Percentiles rank a stretch among this genome's conserved stretches.
These are phyloP conservation scores for Choloepus hoffmanni DNA, from an alignment of 2,113 vertebrate genomes.

Conservation along the genomic window DNA sequence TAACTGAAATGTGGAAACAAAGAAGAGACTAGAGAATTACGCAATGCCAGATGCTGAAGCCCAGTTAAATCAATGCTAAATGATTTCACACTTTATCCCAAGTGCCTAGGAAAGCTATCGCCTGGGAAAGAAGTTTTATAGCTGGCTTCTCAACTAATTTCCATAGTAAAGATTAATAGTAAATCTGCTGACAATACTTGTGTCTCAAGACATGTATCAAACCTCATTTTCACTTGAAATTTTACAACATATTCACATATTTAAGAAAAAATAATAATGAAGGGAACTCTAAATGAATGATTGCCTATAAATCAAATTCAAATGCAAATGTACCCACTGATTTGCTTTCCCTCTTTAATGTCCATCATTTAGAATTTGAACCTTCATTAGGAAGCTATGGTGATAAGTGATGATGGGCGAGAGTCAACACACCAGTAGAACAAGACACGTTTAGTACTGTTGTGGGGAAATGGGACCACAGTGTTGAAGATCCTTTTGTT, in stretches of 20 bases:
- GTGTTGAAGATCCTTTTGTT: neutral
- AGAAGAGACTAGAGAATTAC: neutral
- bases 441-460: neutral
- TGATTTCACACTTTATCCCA: neutral
- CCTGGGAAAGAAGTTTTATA: neutral
- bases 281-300: neutral
- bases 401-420: neutral
- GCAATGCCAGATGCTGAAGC: no score
- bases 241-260: neutral
- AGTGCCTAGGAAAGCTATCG: neutral
- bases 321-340: neutral
- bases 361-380: neutral
- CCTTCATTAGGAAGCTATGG: neutral
- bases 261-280: conserved; percentile 16
- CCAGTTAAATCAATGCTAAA: neutral
- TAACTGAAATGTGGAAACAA: neutral
- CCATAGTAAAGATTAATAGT: neutral
- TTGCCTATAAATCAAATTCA: conserved; percentile 34
- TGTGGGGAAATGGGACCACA: neutral
- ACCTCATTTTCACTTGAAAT: conserved; percentile 31
- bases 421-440: neutral
- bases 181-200: neutral
- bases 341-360: neutral
- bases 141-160: neutral
- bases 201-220: neutral